Evolutionary conservation across 2,888 invertebrate genomes (phyloP).

Genomic region (Hydroisotoma schaefferi): DNA sequence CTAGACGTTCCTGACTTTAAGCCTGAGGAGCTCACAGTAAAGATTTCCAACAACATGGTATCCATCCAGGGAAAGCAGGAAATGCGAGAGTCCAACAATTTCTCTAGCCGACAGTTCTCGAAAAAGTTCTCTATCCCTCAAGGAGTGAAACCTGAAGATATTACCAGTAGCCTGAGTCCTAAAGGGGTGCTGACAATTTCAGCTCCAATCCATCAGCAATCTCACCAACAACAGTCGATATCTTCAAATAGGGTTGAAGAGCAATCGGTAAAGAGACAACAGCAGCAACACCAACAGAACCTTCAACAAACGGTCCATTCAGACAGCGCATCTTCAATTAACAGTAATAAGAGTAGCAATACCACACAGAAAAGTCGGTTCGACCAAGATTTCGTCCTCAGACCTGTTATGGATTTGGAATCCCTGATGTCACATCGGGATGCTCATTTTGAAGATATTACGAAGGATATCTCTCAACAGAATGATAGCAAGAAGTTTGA

Average conservation of each 20-base stretch:
- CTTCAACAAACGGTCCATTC: neutral
- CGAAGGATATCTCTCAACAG: conserved; percentile 2
- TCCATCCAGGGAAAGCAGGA: conserved; percentile 75
- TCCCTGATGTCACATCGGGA: conserved; percentile 1
- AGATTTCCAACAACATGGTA: conserved; percentile 65
- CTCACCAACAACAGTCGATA: neutral
- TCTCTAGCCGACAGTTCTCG: conserved; percentile 7
- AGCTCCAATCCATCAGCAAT: conserved; percentile 17
- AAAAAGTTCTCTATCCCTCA: conserved; percentile 60
- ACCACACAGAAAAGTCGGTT: neutral
- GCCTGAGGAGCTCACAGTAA: conserved; percentile 72
- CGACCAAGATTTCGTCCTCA: neutral
- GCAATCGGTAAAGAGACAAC: too few relatives aligned
- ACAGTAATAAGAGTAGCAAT: neutral
- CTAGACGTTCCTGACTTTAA: conserved; percentile 65
- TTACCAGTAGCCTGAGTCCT: conserved; percentile 58
- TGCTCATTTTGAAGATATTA: conserved; percentile 3
- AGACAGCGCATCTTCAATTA: neutral
- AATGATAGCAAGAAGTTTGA: conserved; percentile 5
- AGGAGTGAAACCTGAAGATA: conserved; percentile 68
- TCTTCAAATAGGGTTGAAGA: too few relatives aligned
- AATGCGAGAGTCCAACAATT: conserved; percentile 59
- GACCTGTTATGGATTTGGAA: conserved; percentile 3
- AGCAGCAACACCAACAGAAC: neutral
- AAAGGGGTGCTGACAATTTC: conserved; percentile 31